Percentiles rank a stretch among this genome's conserved stretches.
Conservation (phyloP, 2,113 vertebrate species). For the Rallus limicola region DNA sequence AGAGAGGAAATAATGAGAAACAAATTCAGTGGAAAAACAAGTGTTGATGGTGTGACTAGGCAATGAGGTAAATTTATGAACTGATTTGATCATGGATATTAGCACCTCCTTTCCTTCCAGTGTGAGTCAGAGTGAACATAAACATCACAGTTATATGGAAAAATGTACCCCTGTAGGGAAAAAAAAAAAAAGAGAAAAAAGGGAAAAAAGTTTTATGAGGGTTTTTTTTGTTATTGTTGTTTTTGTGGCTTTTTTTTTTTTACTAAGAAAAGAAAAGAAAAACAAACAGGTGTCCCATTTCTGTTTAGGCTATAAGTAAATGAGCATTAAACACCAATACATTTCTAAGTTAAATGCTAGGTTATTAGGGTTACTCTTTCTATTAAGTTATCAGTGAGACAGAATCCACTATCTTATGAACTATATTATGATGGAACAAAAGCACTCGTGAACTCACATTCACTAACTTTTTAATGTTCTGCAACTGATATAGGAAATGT, state of each 20-base stretch:
- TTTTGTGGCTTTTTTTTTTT: neutral
- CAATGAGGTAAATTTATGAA: slow-evolving; percentile 70
- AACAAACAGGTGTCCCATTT: neutral
- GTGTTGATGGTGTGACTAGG: slow-evolving; percentile 55
- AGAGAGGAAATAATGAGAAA: slow-evolving; percentile 63
- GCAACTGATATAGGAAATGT: neutral
- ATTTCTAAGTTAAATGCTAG: neutral
- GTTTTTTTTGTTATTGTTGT: neutral
- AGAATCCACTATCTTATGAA: neutral
- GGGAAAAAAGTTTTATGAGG: neutral
- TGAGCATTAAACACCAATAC: neutral
- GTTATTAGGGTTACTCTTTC: neutral
- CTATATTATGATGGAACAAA: neutral
- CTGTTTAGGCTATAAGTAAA: neutral
- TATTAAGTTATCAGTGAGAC: neutral
- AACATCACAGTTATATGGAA: slow-evolving; percentile 39
- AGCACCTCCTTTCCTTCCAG: slow-evolving; percentile 65
- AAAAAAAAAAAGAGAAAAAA: neutral
- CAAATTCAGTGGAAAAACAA: slow-evolving; percentile 65
- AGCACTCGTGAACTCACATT: neutral
- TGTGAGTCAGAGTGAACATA: slow-evolving; percentile 52
- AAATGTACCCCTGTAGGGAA: neutral
- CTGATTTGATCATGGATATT: slow-evolving; percentile 67
- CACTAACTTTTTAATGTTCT: neutral
- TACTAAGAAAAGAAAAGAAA: neutral